These are phyloP conservation scores for Syritta pipiens DNA, from an alignment of 2,888 invertebrate species.

Conservation along the genomic window DNA sequence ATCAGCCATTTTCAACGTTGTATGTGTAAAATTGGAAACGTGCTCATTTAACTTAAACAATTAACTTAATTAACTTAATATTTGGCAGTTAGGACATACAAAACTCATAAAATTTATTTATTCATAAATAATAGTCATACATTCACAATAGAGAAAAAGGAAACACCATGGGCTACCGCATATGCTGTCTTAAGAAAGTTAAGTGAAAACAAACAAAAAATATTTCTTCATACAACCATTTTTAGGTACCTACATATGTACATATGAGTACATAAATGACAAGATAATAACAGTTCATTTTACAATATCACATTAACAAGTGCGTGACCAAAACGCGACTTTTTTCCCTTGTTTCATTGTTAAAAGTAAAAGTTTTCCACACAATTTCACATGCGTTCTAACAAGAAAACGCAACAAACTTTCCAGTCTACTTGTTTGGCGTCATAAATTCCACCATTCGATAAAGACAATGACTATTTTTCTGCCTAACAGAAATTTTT, in stretches of 20 bases:
- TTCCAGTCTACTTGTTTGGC: conserved; percentile 44
- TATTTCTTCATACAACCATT: too few relatives aligned
- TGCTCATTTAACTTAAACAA: too few relatives aligned
- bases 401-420: conserved; percentile 32
- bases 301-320: conserved; percentile 17
- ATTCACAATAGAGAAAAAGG: too few relatives aligned
- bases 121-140: too few relatives aligned
- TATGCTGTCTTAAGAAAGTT: neutral
- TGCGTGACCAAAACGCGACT: conserved; percentile 30
- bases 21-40: neutral
- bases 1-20: neutral
- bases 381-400: conserved; percentile 35
- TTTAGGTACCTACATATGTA: too few relatives aligned
- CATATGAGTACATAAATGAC: neutral
- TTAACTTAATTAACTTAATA: too few relatives aligned
- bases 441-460: neutral
- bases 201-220: neutral
- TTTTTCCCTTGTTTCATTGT: conserved; percentile 11
- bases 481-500: neutral
- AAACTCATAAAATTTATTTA: too few relatives aligned
- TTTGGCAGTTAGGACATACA: too few relatives aligned
- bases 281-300: neutral
- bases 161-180: too few relatives aligned
- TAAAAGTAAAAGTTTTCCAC: conserved; percentile 53
- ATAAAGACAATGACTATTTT: neutral